Evolutionary conservation across 2,113 vertebrate species (phyloP).

Genomic region (Lontra canadensis): DNA sequence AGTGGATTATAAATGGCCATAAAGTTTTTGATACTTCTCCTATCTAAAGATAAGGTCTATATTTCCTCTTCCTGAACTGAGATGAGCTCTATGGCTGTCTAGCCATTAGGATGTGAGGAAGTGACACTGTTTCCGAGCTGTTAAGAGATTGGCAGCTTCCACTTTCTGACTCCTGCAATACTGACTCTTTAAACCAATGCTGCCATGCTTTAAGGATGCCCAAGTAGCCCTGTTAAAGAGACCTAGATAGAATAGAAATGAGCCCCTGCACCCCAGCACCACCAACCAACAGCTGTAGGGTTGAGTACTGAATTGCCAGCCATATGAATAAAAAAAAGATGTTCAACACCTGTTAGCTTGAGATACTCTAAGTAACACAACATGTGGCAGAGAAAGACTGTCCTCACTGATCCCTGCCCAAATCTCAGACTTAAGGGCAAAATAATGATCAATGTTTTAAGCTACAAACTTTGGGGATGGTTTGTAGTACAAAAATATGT

Average conservation of each 20-base stretch:
- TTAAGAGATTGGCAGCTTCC: background rate
- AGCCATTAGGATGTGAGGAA: background rate
- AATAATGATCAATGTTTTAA: background rate
- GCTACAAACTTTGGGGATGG: background rate
- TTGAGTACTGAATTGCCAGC: background rate
- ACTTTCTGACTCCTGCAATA: background rate
- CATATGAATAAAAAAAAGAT: background rate
- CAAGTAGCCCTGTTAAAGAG: background rate
- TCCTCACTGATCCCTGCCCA: too few relatives aligned
- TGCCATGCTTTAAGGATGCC: background rate
- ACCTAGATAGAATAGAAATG: background rate
- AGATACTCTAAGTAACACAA: background rate
- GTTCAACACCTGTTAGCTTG: background rate
- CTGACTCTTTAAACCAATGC: background rate
- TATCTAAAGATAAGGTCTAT: background rate
- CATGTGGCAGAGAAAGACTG: background rate
- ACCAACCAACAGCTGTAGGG: background rate
- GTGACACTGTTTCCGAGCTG: background rate
- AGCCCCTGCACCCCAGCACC: background rate
- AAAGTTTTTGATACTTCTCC: background rate
- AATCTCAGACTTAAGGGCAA: background rate
- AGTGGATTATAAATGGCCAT: background rate
- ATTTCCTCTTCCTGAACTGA: background rate
- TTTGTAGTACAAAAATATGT: background rate
- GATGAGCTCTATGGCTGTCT: background rate